Conservation (phyloP, 1,140 invertebrate species). For the Drosophila hydei region DNA sequence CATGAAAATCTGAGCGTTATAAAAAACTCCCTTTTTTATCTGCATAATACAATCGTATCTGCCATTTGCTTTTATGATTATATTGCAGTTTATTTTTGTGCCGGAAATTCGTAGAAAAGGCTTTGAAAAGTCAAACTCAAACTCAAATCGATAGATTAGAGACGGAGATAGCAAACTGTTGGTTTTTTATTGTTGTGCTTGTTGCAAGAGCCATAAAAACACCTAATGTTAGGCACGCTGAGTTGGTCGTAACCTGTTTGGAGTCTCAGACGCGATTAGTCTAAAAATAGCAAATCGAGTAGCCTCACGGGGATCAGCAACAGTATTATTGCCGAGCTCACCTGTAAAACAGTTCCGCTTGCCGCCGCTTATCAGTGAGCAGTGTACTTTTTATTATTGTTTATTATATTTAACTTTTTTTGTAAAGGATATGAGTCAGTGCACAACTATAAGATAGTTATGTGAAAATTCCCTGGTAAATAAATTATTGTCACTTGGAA, state of each 20-base stretch:
- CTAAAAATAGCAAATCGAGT: conserved; percentile 20
- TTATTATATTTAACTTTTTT: neutral
- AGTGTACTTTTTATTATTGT: neutral
- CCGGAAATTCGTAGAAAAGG: conserved; percentile 55
- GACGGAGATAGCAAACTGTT: conserved; percentile 8
- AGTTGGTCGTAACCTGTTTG: conserved; percentile 16
- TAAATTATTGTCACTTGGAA: too few relatives aligned
- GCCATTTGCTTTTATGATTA: conserved; percentile 26
- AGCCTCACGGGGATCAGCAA: conserved; percentile 9
- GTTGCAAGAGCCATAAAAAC: conserved; percentile 3
- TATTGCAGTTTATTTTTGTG: conserved; percentile 24
- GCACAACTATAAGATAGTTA: too few relatives aligned
- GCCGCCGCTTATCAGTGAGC: neutral
- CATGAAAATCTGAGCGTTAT: neutral
- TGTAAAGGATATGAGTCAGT: conserved; percentile 2
- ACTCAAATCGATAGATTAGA: conserved; percentile 44
- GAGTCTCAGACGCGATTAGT: conserved; percentile 13
- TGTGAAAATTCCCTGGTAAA: too few relatives aligned
- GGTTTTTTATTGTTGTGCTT: neutral
- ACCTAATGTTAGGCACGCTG: conserved; percentile 1
- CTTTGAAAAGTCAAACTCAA: conserved; percentile 39
- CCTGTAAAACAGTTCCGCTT: conserved; percentile 5
- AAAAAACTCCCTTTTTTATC: conserved; percentile 36
- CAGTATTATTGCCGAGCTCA: neutral
- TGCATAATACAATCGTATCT: conserved; percentile 28